Conservation (phyloP, 1,140 invertebrate species). For the Cydia strobilella region DNA sequence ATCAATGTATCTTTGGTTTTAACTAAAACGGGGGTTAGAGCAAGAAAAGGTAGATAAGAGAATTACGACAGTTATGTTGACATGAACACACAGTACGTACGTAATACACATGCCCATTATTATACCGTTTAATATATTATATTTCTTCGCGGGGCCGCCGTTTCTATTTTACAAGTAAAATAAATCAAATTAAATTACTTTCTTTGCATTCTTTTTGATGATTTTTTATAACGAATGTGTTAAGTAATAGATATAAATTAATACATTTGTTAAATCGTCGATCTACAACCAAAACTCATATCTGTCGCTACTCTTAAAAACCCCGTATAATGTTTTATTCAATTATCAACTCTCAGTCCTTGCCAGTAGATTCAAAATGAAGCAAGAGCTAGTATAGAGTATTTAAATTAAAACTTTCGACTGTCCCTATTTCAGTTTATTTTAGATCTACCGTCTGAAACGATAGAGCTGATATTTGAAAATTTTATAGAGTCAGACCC, state of each 20-base stretch:
- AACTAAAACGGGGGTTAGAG: too few species aligned
- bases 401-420: too few species aligned
- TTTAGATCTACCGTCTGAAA: too few species aligned
- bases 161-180: background rate
- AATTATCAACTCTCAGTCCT: too few species aligned
- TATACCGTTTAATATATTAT: slow-evolving; percentile 16
- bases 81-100: background rate
- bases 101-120: background rate
- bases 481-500: too few species aligned
- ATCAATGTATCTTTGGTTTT: too few species aligned
- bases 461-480: too few species aligned
- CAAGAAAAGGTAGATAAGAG: background rate
- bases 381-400: too few species aligned
- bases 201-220: background rate
- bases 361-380: too few species aligned
- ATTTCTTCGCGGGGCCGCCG: background rate
- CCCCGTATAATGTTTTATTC: too few species aligned
- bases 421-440: too few species aligned
- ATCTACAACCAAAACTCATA: background rate
- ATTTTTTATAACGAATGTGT: background rate
- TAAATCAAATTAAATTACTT: background rate
- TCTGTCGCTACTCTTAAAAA: too few species aligned
- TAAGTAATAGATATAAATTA: background rate
- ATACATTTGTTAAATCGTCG: background rate
- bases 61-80: background rate